These are phyloP conservation scores for Turritopsis dohrnii DNA, from an alignment of 30 jellyfish, hydroid and myxozoan genomes.

Conservation along the genomic window DNA sequence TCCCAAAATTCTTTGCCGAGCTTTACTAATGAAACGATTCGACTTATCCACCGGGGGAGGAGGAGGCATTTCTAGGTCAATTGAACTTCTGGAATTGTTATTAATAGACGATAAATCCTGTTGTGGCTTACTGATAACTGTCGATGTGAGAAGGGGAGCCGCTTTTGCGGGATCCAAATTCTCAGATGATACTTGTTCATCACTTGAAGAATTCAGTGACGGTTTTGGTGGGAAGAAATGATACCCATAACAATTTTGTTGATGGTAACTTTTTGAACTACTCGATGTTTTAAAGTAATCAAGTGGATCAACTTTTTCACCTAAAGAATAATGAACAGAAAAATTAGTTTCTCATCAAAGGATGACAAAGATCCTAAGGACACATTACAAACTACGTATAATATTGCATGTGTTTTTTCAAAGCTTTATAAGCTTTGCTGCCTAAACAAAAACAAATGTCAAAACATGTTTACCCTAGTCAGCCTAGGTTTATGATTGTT, in stretches of 20 bases:
- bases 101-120: constrained; percentile 6
- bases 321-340: constrained; percentile 23
- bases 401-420: no score
- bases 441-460: no score
- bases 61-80: constrained; percentile 68
- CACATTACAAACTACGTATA: no score
- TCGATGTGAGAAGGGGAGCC: constrained; percentile 91
- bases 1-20: constrained; percentile 64
- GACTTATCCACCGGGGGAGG: constrained; percentile 46
- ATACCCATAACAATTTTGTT: background rate
- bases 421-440: no score
- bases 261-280: constrained; percentile 13
- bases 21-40: constrained; percentile 37
- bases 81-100: constrained; percentile 19
- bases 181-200: constrained; percentile 65
- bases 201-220: constrained; percentile 13
- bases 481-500: no score
- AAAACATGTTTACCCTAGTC: no score
- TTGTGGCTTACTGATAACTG: constrained; percentile 81
- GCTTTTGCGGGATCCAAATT: constrained; percentile 81
- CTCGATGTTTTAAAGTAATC: constrained; percentile 64
- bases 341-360: background rate
- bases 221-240: constrained; percentile 32
- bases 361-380: no score
- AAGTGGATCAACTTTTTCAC: constrained; percentile 89